phyloP scores from a whole-genome alignment of 2,113 vertebrate genomes.

The Psittacula cyanocephala region DNA sequence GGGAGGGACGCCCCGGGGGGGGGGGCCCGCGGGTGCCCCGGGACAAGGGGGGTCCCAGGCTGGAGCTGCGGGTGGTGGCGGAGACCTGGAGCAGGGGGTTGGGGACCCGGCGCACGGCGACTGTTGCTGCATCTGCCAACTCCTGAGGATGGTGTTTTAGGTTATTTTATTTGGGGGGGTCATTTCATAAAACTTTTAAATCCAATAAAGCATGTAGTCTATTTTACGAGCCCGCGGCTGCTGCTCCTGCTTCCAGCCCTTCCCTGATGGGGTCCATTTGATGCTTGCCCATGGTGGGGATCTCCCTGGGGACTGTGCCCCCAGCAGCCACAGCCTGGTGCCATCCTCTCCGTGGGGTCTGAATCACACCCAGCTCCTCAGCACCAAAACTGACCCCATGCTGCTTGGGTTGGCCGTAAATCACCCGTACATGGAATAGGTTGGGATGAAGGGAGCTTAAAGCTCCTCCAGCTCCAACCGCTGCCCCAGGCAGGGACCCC shows the following conservation, averaged over 20 bases:
- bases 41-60: not conserved
- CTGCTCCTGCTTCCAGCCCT: not conserved
- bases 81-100: not conserved
- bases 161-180: not conserved
- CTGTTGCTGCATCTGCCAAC: not conserved
- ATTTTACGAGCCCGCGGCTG: not conserved
- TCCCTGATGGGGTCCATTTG: rapidly evolving
- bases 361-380: not conserved
- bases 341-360: not conserved
- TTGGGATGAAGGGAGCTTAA: not conserved
- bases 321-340: not conserved
- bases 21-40: not conserved
- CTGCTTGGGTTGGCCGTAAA: not conserved
- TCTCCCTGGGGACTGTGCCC: not conserved
- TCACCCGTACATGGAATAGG: not conserved
- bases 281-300: rapidly evolving
- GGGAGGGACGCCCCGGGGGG: rapidly evolving
- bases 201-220: slow-evolving; percentile 81
- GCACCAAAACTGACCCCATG: not conserved
- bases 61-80: not conserved
- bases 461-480: not conserved
- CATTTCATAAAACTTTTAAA: slow-evolving; percentile 76
- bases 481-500: not conserved
- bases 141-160: not conserved
- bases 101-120: not conserved